Conservation (phyloP, 2,888 invertebrate species). For the Steinernema carpocapsae region DNA sequence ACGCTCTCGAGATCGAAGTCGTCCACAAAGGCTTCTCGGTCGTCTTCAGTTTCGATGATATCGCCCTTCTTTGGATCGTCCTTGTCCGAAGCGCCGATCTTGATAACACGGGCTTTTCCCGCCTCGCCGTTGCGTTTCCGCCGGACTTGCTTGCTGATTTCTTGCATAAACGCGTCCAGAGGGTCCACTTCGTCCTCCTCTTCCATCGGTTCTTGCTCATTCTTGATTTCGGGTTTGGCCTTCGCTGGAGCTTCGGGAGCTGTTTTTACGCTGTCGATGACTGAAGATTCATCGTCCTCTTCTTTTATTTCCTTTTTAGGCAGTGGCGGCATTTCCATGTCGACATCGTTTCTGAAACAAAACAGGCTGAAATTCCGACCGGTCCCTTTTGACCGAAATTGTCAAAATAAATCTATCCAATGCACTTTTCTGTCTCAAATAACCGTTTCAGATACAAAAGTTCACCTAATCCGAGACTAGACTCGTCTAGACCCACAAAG, state of each 20-base stretch:
- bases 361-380: no score
- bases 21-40: constrained; percentile 76
- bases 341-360: not conserved
- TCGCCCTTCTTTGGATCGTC: constrained; percentile 79
- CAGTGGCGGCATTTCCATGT: constrained; percentile 25
- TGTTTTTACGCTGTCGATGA: not conserved
- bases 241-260: constrained; percentile 31
- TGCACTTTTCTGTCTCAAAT: no score
- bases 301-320: not conserved
- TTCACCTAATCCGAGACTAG: no score
- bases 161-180: constrained; percentile 93
- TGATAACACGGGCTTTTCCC: constrained; percentile 39
- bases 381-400: no score
- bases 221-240: constrained; percentile 34
- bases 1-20: constrained; percentile 65
- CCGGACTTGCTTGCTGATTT: constrained; percentile 46
- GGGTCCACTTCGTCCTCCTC: constrained; percentile 86
- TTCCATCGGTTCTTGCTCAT: constrained; percentile 5
- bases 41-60: constrained; percentile 97
- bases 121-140: constrained; percentile 33
- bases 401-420: no score
- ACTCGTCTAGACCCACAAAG: no score
- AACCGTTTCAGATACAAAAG: no score
- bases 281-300: not conserved
- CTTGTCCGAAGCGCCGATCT: constrained; percentile 38